phyloP scores from a whole-genome alignment of 2,797 vertebrate genomes.

The Amazonetta brasiliensis region DNA sequence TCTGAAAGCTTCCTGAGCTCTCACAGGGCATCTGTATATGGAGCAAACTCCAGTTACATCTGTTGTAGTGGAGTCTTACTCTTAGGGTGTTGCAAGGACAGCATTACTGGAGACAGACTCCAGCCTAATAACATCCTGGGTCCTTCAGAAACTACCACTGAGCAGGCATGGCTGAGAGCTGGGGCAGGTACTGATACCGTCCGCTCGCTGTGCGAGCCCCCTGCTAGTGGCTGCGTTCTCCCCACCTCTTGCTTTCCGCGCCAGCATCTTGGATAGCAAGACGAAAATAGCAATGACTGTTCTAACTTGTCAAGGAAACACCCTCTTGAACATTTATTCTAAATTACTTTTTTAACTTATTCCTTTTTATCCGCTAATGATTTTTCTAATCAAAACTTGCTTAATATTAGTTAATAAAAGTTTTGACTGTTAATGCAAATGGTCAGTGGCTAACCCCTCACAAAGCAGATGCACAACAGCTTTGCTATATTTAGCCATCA shows the following conservation, averaged over 20 bases:
- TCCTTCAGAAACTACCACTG: neutral
- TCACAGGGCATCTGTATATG: neutral
- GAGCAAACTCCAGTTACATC: neutral
- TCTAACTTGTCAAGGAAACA: neutral
- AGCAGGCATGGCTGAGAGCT: neutral
- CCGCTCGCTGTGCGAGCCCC: neutral
- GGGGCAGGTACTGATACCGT: neutral
- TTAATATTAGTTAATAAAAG: neutral
- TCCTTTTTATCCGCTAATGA: neutral
- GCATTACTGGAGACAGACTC: neutral
- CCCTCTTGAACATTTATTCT: neutral
- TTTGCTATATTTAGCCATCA: neutral
- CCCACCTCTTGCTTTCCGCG: neutral
- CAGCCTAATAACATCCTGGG: neutral
- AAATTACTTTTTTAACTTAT: neutral
- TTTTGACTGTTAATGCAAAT: neutral
- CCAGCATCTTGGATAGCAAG: neutral
- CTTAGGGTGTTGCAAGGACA: neutral
- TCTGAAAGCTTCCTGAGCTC: neutral
- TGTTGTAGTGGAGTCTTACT: neutral
- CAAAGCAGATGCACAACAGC: neutral
- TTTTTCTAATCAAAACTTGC: constrained; percentile 10
- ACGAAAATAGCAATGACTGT: neutral
- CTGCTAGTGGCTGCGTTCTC: neutral
- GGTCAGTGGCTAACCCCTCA: neutral